Conservation (phyloP, 53 echinoderm and acorn worm species). For the Henricia sp. region DNA sequence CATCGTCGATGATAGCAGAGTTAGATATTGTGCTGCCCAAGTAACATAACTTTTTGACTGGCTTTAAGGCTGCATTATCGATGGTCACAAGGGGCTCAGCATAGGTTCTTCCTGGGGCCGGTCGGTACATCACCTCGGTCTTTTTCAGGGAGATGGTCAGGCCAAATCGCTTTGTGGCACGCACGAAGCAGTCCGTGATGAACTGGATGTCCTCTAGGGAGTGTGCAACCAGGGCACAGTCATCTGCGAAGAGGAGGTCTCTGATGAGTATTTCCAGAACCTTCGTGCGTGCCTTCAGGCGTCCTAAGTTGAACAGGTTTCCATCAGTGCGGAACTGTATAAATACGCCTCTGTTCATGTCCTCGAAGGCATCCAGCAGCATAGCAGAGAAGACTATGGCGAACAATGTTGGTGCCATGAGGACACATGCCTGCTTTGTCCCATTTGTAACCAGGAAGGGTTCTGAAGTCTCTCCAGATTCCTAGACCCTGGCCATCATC, state of each 20-base stretch:
- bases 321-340: background rate
- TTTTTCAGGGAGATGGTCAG: constrained; percentile 11
- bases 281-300: background rate
- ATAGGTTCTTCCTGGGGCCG: too few relatives aligned
- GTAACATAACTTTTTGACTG: background rate
- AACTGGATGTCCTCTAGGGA: background rate
- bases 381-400: background rate
- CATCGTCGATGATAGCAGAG: background rate
- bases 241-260: background rate
- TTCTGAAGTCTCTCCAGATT: background rate
- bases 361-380: background rate
- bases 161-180: background rate
- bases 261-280: background rate
- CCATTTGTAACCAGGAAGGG: background rate
- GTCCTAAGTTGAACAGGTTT: background rate
- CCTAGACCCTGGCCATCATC: background rate
- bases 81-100: background rate
- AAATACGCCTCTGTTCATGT: background rate
- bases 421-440: background rate
- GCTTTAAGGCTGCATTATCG: background rate
- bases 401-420: background rate
- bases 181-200: background rate
- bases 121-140: background rate
- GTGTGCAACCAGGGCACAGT: background rate
- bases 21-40: background rate